phyloP scores from a whole-genome alignment of 1,140 invertebrate species.

The Leptinotarsa undecemlineata region DNA sequence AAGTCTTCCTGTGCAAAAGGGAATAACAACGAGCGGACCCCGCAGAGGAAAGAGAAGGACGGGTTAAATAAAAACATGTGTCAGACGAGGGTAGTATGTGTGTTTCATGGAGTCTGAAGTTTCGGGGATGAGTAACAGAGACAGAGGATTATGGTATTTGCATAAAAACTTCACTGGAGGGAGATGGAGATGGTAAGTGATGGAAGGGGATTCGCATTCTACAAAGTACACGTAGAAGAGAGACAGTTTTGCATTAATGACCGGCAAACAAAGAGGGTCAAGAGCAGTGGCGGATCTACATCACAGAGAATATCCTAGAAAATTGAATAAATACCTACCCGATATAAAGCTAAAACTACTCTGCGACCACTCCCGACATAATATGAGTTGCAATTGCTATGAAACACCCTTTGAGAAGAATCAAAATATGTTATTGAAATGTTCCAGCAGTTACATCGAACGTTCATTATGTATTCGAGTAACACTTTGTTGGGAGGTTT shows the following conservation, averaged over 20 bases:
- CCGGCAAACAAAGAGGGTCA: conserved; percentile 47
- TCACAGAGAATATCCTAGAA: too few species aligned
- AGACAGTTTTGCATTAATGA: conserved; percentile 50
- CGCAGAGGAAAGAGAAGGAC: conserved; percentile 33
- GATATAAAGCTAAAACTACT: too few species aligned
- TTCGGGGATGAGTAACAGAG: conserved; percentile 42
- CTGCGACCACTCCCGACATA: too few species aligned
- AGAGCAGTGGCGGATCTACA: conserved; percentile 9
- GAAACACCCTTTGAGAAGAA: background rate
- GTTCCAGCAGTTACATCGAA: too few species aligned
- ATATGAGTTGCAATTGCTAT: background rate
- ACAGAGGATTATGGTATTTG: conserved; percentile 39
- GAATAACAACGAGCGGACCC: conserved; percentile 12
- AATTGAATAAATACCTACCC: too few species aligned
- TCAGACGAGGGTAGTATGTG: conserved; percentile 47
- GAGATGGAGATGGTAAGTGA: conserved; percentile 35
- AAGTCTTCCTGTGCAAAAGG: conserved; percentile 17
- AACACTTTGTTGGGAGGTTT: too few species aligned
- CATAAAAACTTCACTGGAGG: conserved; percentile 41
- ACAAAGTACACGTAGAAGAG: conserved; percentile 44
- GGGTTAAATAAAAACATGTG: conserved; percentile 48
- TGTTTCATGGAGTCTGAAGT: conserved; percentile 43
- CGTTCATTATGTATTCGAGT: too few species aligned
- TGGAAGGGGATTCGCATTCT: conserved; percentile 22
- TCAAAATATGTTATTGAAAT: too few species aligned